phyloP scores from a whole-genome alignment of 2,888 invertebrate species.

The Agonopterix arenella region DNA sequence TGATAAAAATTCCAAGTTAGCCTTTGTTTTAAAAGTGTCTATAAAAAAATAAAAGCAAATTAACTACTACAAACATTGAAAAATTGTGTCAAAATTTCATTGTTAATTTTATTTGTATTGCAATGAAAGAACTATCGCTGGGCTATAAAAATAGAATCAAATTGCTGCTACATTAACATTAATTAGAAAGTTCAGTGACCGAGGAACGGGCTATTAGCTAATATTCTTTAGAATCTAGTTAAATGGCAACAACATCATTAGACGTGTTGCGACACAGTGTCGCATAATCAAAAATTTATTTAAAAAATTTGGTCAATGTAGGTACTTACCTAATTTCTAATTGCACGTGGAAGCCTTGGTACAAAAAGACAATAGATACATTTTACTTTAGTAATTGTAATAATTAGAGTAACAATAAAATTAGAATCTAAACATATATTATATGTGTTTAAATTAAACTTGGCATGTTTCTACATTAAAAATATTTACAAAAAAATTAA shows the following conservation, averaged over 20 bases:
- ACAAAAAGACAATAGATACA: too few species aligned
- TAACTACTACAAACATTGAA: too few species aligned
- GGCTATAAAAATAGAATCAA: slow-evolving; percentile 31
- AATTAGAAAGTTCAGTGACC: slow-evolving; percentile 50
- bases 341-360: slow-evolving; percentile 1
- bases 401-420: too few species aligned
- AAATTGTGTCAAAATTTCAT: too few species aligned
- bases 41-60: too few species aligned
- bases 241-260: slow-evolving; percentile 18
- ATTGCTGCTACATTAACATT: slow-evolving; percentile 39
- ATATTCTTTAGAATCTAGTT: slow-evolving; percentile 28
- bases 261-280: not conserved
- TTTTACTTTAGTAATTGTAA: too few species aligned
- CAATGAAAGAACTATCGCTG: slow-evolving; percentile 23
- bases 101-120: slow-evolving; percentile 26
- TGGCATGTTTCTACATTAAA: too few species aligned
- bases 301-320: slow-evolving; percentile 1
- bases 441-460: too few species aligned
- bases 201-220: slow-evolving; percentile 29
- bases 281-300: not conserved
- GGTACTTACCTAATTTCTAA: not conserved
- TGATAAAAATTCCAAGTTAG: too few species aligned
- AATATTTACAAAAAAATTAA: too few species aligned
- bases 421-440: too few species aligned
- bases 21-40: too few species aligned